phyloP scores from a whole-genome alignment of 2,888 invertebrate species.

The Pristionchus mayeri region DNA sequence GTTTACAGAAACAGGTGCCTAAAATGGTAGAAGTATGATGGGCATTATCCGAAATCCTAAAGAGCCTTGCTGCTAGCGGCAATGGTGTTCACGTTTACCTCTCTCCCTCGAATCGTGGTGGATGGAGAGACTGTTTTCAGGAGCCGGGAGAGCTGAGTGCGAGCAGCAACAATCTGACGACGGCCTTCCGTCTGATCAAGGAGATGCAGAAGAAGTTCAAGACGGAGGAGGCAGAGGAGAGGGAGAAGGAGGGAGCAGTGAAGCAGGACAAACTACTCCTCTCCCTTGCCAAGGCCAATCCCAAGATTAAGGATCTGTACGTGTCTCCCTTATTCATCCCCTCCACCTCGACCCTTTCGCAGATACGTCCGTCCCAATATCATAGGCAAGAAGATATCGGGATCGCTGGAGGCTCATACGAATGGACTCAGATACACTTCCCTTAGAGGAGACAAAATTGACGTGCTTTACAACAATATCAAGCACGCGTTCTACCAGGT shows the following conservation, averaged over 20 bases:
- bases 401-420: slow-evolving; percentile 92
- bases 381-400: slow-evolving; percentile 82
- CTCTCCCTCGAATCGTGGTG: too few species aligned
- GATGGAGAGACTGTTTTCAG: too few species aligned
- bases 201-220: slow-evolving; percentile 98
- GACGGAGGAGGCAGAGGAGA: slow-evolving; percentile 96
- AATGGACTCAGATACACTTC: slow-evolving; percentile 88
- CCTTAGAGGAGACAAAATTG: slow-evolving; percentile 99
- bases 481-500: slow-evolving; percentile 97
- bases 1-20: too few species aligned
- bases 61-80: too few species aligned
- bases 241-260: slow-evolving; percentile 96
- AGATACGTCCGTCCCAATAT: slow-evolving; percentile 97
- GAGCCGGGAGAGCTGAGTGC: slow-evolving; percentile 95
- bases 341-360: too few species aligned
- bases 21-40: too few species aligned
- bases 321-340: neutral
- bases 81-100: too few species aligned
- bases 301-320: slow-evolving; percentile 82
- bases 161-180: slow-evolving; percentile 94
- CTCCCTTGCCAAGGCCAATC: slow-evolving; percentile 89
- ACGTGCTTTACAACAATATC: slow-evolving; percentile 98
- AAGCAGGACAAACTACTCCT: slow-evolving; percentile 96
- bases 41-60: too few species aligned
- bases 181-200: slow-evolving; percentile 96